Conservation (phyloP, 2,113 vertebrate genomes). For the Cercocebus atys region DNA sequence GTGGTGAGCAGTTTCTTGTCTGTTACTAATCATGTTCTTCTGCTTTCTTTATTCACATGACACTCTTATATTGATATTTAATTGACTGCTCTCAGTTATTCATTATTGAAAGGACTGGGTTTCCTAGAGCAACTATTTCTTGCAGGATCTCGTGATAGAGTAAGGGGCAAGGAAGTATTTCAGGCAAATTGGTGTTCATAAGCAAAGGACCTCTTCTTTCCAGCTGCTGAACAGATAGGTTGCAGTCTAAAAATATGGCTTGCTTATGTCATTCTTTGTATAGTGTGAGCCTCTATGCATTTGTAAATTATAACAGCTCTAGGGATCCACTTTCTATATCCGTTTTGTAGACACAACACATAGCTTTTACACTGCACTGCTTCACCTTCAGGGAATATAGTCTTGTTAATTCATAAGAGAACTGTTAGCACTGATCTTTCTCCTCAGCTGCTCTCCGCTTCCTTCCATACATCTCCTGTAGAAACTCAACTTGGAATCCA, state of each 20-base stretch:
- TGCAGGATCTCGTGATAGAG: neutral
- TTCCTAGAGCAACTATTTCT: neutral
- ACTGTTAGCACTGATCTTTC: neutral
- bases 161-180: neutral
- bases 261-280: neutral
- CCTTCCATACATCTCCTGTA: neutral
- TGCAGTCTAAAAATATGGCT: neutral
- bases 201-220: neutral
- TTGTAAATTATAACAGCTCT: neutral
- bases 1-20: neutral
- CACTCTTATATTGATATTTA: neutral
- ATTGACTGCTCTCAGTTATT: neutral
- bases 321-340: rapidly evolving
- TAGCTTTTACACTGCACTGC: neutral
- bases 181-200: neutral
- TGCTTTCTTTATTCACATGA: neutral
- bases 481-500: neutral
- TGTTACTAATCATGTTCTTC: neutral
- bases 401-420: neutral
- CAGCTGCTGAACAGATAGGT: neutral
- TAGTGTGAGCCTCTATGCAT: neutral
- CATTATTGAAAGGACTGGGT: neutral
- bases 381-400: neutral
- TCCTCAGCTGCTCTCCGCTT: neutral
- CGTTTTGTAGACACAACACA: neutral